Conservation (phyloP, 2,888 invertebrate species). For the Drosophila merina region DNA sequence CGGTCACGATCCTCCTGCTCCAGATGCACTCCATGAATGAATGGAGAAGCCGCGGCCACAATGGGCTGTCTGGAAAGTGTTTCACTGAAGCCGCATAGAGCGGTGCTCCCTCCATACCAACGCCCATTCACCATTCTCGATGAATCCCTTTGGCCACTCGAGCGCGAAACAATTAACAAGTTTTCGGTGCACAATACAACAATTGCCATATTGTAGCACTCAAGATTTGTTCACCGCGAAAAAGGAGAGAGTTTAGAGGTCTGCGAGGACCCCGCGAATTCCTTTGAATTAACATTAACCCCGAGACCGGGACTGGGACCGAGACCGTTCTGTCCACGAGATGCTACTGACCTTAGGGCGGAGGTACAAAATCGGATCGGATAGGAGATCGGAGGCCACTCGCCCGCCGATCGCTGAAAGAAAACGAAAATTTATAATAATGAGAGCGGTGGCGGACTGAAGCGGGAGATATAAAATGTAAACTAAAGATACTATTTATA, state of each 20-base stretch:
- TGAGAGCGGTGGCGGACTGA: slow-evolving; percentile 42
- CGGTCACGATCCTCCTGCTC: slow-evolving; percentile 35
- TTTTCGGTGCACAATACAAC: slow-evolving; percentile 50
- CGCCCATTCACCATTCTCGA: slow-evolving; percentile 28
- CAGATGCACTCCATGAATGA: slow-evolving; percentile 73
- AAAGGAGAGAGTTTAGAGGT: slow-evolving; percentile 39
- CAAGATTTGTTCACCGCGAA: slow-evolving; percentile 42
- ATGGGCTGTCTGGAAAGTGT: slow-evolving; percentile 74
- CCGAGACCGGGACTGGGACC: slow-evolving; percentile 25
- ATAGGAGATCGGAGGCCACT: slow-evolving; percentile 65
- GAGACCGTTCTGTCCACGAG: not conserved
- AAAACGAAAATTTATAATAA: slow-evolving; percentile 79
- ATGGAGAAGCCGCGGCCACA: slow-evolving; percentile 58
- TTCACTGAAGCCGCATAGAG: slow-evolving; percentile 64
- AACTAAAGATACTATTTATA: slow-evolving; percentile 80
- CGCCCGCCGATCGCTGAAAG: slow-evolving; percentile 54
- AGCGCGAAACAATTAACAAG: slow-evolving; percentile 79
- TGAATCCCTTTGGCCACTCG: slow-evolving; percentile 58
- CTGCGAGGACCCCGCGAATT: slow-evolving; percentile 48
- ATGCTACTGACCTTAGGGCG: slow-evolving; percentile 38
- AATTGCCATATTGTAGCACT: slow-evolving; percentile 63
- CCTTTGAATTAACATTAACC: slow-evolving; percentile 63
- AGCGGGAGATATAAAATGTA: slow-evolving; percentile 66
- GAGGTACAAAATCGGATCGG: slow-evolving; percentile 1
- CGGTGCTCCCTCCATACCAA: slow-evolving; percentile 12